Conservation (phyloP, 2,113 vertebrate genomes). For the Aythya baeri region DNA sequence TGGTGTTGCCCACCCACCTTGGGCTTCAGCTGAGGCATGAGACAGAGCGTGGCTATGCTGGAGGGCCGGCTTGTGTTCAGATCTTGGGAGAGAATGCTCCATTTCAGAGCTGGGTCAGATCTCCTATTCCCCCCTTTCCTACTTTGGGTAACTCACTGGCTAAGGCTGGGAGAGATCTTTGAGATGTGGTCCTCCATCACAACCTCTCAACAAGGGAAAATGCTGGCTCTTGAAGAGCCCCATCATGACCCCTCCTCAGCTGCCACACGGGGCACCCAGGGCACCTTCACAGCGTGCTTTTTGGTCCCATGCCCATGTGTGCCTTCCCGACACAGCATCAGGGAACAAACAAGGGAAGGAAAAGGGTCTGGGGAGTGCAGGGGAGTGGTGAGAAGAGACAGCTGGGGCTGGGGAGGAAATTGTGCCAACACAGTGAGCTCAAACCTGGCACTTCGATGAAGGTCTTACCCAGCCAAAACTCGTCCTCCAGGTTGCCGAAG, state of each 20-base stretch:
- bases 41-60: neutral
- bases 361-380: neutral
- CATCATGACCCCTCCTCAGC: too few species aligned
- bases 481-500: slow-evolving; percentile 96
- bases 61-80: neutral
- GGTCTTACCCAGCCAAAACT: slow-evolving; percentile 95
- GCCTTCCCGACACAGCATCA: slow-evolving; percentile 29
- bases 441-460: neutral
- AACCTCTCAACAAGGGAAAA: neutral
- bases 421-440: neutral
- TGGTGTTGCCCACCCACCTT: neutral
- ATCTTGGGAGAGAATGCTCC: neutral
- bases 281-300: neutral
- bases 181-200: neutral
- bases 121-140: neutral
- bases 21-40: neutral
- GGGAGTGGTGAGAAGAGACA: neutral
- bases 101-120: neutral
- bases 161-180: neutral
- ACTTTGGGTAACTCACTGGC: neutral
- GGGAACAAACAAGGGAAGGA: slow-evolving; percentile 46
- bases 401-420: neutral
- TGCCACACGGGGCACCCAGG: neutral
- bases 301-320: neutral
- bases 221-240: neutral